phyloP scores from a whole-genome alignment of 2,888 invertebrate genomes.

The Macaria notata region DNA sequence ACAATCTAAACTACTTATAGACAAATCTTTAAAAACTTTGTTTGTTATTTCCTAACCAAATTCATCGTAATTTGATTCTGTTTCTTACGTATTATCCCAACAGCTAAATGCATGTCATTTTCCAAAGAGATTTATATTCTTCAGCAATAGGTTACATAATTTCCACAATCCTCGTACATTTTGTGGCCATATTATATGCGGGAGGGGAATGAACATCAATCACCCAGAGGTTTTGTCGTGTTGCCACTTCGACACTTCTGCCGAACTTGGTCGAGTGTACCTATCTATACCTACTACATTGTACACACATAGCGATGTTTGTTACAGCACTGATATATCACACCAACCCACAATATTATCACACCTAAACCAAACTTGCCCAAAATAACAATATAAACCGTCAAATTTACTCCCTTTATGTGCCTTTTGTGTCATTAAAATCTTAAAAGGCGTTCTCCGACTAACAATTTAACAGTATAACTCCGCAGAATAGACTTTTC shows the following conservation, averaged over 20 bases:
- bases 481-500: constrained; percentile 74
- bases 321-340: background rate
- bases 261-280: constrained; percentile 7
- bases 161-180: constrained; percentile 11
- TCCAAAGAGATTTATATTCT: constrained; percentile 3
- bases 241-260: constrained; percentile 58
- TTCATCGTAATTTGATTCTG: too few relatives aligned
- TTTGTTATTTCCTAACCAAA: too few relatives aligned
- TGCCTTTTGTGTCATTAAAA: constrained; percentile 64
- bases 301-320: constrained; percentile 1
- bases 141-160: constrained; percentile 8
- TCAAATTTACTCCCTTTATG: constrained; percentile 53
- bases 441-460: constrained; percentile 66
- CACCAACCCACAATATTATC: background rate
- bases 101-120: background rate
- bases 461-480: constrained; percentile 77
- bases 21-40: too few relatives aligned
- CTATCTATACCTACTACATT: constrained; percentile 7
- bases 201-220: constrained; percentile 51
- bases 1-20: too few relatives aligned
- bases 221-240: constrained; percentile 59
- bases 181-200: constrained; percentile 14
- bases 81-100: background rate
- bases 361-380: constrained; percentile 5
- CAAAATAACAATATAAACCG: constrained; percentile 15